Evolutionary conservation across 2,888 invertebrate genomes (phyloP), one percentile per base, ranked within the genome.

Genomic region (Thyatira batis): DNA sequence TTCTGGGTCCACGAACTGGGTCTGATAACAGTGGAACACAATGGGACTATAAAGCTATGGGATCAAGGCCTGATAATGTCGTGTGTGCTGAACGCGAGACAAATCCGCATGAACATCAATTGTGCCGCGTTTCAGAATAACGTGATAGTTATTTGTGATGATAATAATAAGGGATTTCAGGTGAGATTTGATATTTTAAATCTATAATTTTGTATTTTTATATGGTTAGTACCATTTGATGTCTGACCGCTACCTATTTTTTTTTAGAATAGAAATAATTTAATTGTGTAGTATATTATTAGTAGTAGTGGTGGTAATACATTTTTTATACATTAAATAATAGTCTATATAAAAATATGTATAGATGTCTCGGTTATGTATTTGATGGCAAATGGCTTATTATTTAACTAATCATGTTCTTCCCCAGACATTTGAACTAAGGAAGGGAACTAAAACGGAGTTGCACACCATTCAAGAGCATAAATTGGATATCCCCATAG

Each of bases 31-130:
- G 80, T 92, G 0, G 89, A 90, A 51, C 76, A 72, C 10, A 90
- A 89, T 50, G 87, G 85, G 0, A 82, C 82, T 0, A 81, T 91
- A 1, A 91, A 92, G 53, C 71, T 91, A 3, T 92, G 92, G 92
- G 76, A 80, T 45, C 67, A 67, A 6, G 69, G 79, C 3, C 53
- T 88, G 45, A 81, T 85, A 45, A 45, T 90, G 1, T 60, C 71
- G 0, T 75, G 78, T 25, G 84, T 92, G 33, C 58, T 92, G 45
- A 79, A 84, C 17, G 83, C 84, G 8, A 70, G 86, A n/a, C 86
- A 87, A 50, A 61, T 70, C 0, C 85, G 87, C 30, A 80, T 83
- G 0, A 60, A 64, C n/a, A 70, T 92, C 2, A 82, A 67, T 3
- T 87, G 85, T 49, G 87, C 89, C 0, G 80, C 85, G 0, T 79